Percentiles rank a stretch among this genome's conserved stretches.
Conservation (phyloP, 2,113 vertebrate species). For the Austrofundulus limnaeus region DNA sequence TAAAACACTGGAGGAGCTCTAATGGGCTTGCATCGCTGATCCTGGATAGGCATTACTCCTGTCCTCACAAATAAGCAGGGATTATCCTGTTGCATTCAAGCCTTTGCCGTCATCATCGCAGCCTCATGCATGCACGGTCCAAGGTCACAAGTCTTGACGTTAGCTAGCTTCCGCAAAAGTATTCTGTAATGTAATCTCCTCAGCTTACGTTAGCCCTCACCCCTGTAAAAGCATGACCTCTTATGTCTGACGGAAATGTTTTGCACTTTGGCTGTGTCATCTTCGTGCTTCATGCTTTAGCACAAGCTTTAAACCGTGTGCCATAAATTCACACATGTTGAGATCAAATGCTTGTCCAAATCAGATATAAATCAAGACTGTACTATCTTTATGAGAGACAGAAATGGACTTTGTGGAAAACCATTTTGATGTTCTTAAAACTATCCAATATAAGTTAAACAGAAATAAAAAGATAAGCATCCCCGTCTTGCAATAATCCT, state of each 20-base stretch:
- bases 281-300: conserved; percentile 9
- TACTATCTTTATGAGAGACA: background rate
- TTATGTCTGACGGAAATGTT: conserved; percentile 22
- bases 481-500: background rate
- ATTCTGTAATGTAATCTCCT: conserved; percentile 32
- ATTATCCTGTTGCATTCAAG: conserved; percentile 60
- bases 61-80: conserved; percentile 53
- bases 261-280: conserved; percentile 21
- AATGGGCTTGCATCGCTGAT: conserved; percentile 52
- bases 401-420: background rate
- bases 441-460: background rate
- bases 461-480: background rate
- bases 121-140: conserved; percentile 23
- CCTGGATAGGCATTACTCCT: conserved; percentile 39
- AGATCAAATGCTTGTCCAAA: background rate
- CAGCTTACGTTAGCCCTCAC: conserved; percentile 44
- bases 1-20: conserved; percentile 52
- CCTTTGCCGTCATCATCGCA: conserved; percentile 57
- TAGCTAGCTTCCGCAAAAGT: conserved; percentile 24
- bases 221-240: conserved; percentile 29
- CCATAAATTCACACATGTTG: background rate
- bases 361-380: too few relatives aligned
- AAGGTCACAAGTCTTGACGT: conserved; percentile 35
- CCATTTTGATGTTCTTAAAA: background rate
- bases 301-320: background rate